These are phyloP conservation scores for Clytia hemisphaerica DNA, from an alignment of 30 jellyfish, hydroid and myxozoan genomes.

Conservation along the genomic window DNA sequence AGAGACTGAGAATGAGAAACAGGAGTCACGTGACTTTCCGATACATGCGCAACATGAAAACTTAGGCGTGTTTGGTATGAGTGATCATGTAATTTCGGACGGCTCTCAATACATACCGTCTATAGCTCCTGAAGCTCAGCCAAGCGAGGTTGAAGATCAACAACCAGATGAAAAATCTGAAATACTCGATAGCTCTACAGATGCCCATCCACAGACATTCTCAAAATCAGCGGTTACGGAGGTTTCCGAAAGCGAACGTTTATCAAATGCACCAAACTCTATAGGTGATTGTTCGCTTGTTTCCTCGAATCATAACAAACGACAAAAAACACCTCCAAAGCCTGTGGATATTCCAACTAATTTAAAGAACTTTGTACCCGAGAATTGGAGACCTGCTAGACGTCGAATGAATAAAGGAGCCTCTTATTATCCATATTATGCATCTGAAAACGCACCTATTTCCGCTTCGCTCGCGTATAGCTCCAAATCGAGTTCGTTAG, in stretches of 20 bases:
- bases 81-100: slow-evolving; percentile 11
- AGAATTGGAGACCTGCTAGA: slow-evolving; percentile 88
- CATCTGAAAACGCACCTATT: slow-evolving; percentile 13
- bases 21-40: not conserved
- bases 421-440: slow-evolving; percentile 69
- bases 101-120: slow-evolving; percentile 2
- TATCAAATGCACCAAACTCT: slow-evolving; percentile 40
- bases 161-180: too few species aligned
- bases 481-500: slow-evolving; percentile 17
- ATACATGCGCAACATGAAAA: slow-evolving; percentile 5
- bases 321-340: slow-evolving; percentile 37
- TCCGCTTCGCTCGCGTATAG: slow-evolving; percentile 21
- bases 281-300: slow-evolving; percentile 31
- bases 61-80: slow-evolving; percentile 26
- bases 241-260: slow-evolving; percentile 16
- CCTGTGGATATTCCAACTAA: slow-evolving; percentile 52
- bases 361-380: slow-evolving; percentile 69
- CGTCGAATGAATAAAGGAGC: slow-evolving; percentile 70
- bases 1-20: slow-evolving; percentile 35
- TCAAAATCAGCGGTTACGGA: slow-evolving; percentile 45
- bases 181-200: too few species aligned
- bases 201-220: too few species aligned
- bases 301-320: slow-evolving; percentile 16
- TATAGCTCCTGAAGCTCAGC: not conserved
- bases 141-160: too few species aligned